Percentiles rank a stretch among this genome's conserved stretches.
Evolutionary conservation across 2,113 vertebrate genomes (phyloP).

Genomic region (Todiramphus chloris): DNA sequence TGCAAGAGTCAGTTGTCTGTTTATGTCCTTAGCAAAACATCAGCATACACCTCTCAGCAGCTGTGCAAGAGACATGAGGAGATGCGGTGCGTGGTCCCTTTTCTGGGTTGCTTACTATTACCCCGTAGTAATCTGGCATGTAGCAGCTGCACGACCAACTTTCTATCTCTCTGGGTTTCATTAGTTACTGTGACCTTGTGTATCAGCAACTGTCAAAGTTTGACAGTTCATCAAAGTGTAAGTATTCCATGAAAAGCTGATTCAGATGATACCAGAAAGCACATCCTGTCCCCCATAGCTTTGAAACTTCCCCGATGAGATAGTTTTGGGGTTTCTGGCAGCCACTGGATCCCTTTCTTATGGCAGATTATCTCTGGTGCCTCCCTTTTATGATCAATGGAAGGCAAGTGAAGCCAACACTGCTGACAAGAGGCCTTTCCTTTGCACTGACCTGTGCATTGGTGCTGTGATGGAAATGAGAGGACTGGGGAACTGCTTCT

Average conservation of each 20-base stretch:
- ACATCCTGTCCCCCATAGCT: neutral
- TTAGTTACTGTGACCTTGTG: neutral
- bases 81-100: neutral
- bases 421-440: neutral
- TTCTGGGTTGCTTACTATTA: neutral
- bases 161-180: neutral
- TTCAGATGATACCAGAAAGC: neutral
- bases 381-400: neutral
- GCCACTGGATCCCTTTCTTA: neutral
- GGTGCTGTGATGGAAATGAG: neutral
- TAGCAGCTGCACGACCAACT: neutral
- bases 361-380: neutral
- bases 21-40: neutral
- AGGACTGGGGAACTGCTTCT: neutral
- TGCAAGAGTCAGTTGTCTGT: neutral
- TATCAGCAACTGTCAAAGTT: neutral
- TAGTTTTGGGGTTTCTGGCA: neutral
- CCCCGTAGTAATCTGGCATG: neutral
- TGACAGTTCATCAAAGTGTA: neutral
- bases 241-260: neutral
- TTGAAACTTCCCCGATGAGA: neutral
- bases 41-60: neutral
- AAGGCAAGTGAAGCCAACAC: neutral
- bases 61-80: neutral
- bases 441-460: neutral